These are phyloP conservation scores for Apamea sordens DNA, from an alignment of 2,888 invertebrate species.

Conservation along the genomic window DNA sequence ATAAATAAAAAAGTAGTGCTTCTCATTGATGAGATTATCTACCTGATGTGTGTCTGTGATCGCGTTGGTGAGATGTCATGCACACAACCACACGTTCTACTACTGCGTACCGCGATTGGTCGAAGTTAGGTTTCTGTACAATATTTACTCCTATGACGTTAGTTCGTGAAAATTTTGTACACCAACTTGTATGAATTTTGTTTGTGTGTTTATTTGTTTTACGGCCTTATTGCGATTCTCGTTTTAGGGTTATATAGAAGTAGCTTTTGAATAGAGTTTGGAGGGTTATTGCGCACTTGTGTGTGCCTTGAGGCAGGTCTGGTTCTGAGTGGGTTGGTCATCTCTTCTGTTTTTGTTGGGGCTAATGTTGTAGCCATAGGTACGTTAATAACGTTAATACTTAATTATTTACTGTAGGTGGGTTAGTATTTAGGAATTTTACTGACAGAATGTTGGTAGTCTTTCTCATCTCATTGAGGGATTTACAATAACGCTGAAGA, in stretches of 20 bases:
- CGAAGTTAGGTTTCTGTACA: constrained; percentile 8
- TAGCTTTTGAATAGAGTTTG: constrained; percentile 65
- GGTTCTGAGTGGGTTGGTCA: constrained; percentile 50
- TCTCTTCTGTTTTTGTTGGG: constrained; percentile 5
- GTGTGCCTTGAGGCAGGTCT: constrained; percentile 51
- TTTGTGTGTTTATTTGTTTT: constrained; percentile 65
- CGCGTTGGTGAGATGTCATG: background rate
- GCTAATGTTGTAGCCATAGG: background rate
- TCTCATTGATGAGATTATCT: background rate
- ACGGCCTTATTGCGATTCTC: constrained; percentile 65
- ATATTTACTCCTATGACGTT: background rate
- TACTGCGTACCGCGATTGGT: background rate
- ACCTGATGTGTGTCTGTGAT: background rate
- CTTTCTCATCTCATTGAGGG: background rate
- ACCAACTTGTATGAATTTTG: constrained; percentile 69
- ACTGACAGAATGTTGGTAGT: background rate
- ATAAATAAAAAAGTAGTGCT: background rate
- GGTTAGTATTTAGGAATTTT: background rate
- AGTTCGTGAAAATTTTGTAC: constrained; percentile 67
- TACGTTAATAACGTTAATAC: background rate
- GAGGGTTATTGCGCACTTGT: constrained; percentile 72
- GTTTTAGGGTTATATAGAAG: constrained; percentile 60
- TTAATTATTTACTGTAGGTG: background rate
- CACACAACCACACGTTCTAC: background rate
- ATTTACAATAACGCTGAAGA: too few relatives aligned